These are phyloP conservation scores for Drosophila kepulauana DNA, from an alignment of 1,140 invertebrate species.

Conservation along the genomic window DNA sequence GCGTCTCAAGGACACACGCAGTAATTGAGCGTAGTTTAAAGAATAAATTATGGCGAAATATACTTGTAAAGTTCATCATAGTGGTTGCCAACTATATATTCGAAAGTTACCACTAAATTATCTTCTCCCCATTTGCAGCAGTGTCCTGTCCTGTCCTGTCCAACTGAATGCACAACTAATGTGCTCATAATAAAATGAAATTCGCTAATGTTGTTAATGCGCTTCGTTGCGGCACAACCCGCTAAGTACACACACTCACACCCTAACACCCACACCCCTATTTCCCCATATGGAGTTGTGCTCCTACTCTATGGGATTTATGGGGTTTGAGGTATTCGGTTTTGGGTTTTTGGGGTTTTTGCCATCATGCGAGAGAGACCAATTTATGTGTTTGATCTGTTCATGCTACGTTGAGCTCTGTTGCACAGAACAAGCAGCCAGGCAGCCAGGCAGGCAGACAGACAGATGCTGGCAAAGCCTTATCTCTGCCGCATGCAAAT, in stretches of 20 bases:
- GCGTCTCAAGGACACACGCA: constrained; percentile 29
- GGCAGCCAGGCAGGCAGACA: background rate
- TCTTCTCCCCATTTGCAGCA: constrained; percentile 13
- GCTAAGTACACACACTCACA: constrained; percentile 29
- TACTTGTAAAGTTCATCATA: background rate
- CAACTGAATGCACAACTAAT: constrained; percentile 42
- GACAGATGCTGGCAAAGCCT: constrained; percentile 21
- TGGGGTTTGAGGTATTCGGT: background rate
- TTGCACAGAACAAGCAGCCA: constrained; percentile 20
- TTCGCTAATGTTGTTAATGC: constrained; percentile 50
- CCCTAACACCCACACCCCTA: background rate
- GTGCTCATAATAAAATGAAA: constrained; percentile 44
- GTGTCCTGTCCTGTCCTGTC: constrained; percentile 21
- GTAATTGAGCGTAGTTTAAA: constrained; percentile 13
- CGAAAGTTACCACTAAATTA: background rate
- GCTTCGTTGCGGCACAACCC: constrained; percentile 25
- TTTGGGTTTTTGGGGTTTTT: constrained; percentile 17
- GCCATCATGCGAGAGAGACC: constrained; percentile 19
- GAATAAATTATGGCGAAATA: background rate
- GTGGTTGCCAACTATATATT: background rate
- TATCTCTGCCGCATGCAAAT: constrained; percentile 71
- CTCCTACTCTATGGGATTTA: background rate
- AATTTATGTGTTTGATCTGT: constrained; percentile 78
- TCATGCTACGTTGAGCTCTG: constrained; percentile 67
- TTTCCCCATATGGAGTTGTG: background rate